Evolutionary conservation across 2,797 vertebrate genomes (phyloP).

Genomic region (Sebastes oblongus): DNA sequence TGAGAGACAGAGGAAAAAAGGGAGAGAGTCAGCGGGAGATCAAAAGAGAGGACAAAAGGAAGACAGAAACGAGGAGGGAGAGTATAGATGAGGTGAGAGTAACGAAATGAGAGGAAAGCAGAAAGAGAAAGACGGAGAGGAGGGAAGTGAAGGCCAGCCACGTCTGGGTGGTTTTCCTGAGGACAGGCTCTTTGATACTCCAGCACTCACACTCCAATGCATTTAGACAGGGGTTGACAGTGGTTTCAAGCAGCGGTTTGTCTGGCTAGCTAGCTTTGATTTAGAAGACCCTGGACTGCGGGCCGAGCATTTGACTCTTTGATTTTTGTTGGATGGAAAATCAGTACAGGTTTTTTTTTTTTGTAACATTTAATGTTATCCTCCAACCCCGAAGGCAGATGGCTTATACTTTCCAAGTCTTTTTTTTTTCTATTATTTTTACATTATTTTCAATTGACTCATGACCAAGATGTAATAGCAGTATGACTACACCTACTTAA

Average conservation of each 20-base stretch:
- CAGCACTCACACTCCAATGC: conserved; percentile 65
- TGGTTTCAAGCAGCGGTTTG: conserved; percentile 71
- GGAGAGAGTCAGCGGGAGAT: conserved; percentile 18
- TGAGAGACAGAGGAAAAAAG: conserved; percentile 1
- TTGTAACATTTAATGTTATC: conserved; percentile 33
- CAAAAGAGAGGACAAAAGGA: conserved; percentile 48
- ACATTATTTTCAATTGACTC: conserved; percentile 17
- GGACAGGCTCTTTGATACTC: conserved; percentile 69
- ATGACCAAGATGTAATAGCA: conserved; percentile 5
- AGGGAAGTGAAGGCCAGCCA: conserved; percentile 53
- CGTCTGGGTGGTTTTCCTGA: conserved; percentile 75
- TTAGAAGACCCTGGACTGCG: conserved; percentile 67
- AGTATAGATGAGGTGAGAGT: conserved; percentile 64
- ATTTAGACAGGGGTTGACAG: conserved; percentile 70
- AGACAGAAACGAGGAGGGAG: conserved; percentile 9
- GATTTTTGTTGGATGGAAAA: conserved; percentile 71
- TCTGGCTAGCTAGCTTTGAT: conserved; percentile 71
- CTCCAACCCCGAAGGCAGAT: conserved; percentile 27
- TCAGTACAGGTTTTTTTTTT: conserved; percentile 20
- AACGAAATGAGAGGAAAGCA: conserved; percentile 41
- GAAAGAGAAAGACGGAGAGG: conserved; percentile 16
- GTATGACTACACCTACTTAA: conserved; percentile 16
- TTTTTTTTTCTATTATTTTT: conserved; percentile 47
- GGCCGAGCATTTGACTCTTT: conserved; percentile 61
- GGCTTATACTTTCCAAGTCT: conserved; percentile 28